Percentiles rank a stretch among this genome's conserved stretches.
These are phyloP conservation scores for Tetragonula clypearis DNA, from an alignment of 1,140 invertebrate genomes.

Conservation along the genomic window DNA sequence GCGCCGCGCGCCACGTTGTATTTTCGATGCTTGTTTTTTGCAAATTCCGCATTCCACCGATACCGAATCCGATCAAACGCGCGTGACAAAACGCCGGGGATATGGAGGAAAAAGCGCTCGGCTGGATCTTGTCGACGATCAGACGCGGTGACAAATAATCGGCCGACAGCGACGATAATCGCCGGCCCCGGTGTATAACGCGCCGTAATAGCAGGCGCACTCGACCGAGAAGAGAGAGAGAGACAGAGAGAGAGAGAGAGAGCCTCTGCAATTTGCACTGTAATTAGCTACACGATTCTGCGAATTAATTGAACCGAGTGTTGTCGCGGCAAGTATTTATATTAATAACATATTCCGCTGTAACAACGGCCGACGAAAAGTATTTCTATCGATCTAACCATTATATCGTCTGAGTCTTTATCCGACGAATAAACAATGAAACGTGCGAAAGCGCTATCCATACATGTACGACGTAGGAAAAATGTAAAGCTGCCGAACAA, in stretches of 20 bases:
- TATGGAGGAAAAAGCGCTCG: conserved; percentile 36
- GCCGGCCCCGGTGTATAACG: conserved; percentile 5
- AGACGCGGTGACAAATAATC: conserved; percentile 48
- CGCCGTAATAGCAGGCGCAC: conserved; percentile 33
- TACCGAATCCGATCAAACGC: conserved; percentile 50
- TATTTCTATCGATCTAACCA: conserved; percentile 13
- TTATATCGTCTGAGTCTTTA: conserved; percentile 17
- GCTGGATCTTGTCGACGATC: conserved; percentile 49
- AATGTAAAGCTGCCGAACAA: background rate
- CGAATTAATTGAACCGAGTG: conserved; percentile 50
- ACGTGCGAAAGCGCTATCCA: background rate
- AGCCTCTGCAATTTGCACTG: conserved; percentile 43
- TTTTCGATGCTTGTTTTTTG: conserved; percentile 42
- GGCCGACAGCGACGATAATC: conserved; percentile 50
- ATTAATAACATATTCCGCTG: conserved; percentile 28
- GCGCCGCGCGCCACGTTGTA: background rate
- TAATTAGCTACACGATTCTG: conserved; percentile 53
- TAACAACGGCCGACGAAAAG: conserved; percentile 20
- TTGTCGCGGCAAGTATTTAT: conserved; percentile 46
- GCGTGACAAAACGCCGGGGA: conserved; percentile 49
- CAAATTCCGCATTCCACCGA: conserved; percentile 49
- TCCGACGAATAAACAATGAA: conserved; percentile 24
- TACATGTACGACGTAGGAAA: background rate
- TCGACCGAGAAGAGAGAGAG: conserved; percentile 31
- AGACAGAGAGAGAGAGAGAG: conserved; percentile 16